Base-by-base conservation (phyloP, 2,113 vertebrate genomes). In the Odocoileus hemionus region DNA sequence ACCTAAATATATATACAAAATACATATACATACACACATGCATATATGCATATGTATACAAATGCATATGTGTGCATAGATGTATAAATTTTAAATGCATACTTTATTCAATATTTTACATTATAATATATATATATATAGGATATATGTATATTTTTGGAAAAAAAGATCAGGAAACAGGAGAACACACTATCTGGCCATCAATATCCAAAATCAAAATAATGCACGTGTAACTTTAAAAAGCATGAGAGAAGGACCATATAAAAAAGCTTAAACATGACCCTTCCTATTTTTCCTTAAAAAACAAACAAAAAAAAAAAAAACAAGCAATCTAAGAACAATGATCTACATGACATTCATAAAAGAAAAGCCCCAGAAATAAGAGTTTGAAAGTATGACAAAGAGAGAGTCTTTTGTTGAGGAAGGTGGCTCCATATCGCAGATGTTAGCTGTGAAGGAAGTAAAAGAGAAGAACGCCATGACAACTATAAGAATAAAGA, bases 361-460 rank as follows among this genome's bases (percentile, higher is more conserved):
- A 82, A 85, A 92, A 83, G 6, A 11, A 54, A 78, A 91, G 30
- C 17, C 23, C 47, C 30, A 76, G 36, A 89, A 87, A n/a, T n/a
- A 70, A 86, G 16, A 89, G 74, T 76, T 79, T 89, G 6, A 52
- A 92, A 89, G 21, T 89, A 28, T 39, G 30, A 70, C 67, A 19
- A 33, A 79, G 43, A 54, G 3, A 91, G 8, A 30, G 16, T 76
- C 54, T 92, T 90, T 17, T 84, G 14, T 16, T 64, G 50, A 50
- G 5, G 13, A 91, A 83, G 26, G 30, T 82, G 52, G 25, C 12
- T 58, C 60, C n/a, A 89, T 21, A 43, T 26, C 64, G 39, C 13
- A 94, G 30, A 79, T 83, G 86, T 91, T 67, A 33, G 7, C 47
- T 89, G 25, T 89, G 30, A 88, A 86, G 39, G 33, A 91, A 61